Conservation (phyloP, 2,113 vertebrate genomes). For the Bujurquina vittata region DNA sequence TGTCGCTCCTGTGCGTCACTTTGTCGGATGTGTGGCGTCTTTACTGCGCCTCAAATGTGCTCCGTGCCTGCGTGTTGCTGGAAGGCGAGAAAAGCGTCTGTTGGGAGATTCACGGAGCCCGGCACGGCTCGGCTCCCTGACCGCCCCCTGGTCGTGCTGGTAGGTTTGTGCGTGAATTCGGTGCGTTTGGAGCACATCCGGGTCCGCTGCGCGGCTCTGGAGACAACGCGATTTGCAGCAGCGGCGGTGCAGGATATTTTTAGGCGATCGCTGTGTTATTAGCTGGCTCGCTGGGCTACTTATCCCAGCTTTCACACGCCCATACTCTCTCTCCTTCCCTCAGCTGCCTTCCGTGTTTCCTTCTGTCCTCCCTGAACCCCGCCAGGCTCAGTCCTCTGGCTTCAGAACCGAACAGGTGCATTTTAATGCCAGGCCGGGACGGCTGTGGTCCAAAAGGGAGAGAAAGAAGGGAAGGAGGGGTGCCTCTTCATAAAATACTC, state of each 20-base stretch:
- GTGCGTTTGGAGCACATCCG: neutral
- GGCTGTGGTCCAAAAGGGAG: neutral
- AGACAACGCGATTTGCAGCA: neutral
- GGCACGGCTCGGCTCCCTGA: too few relatives aligned
- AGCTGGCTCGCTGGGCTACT: conserved; percentile 34
- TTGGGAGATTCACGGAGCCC: neutral
- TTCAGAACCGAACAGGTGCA: conserved; percentile 57
- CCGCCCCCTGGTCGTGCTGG: too few relatives aligned
- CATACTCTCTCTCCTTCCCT: neutral
- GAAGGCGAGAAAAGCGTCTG: conserved; percentile 14
- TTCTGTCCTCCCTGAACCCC: too few relatives aligned
- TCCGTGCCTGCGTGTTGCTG: neutral
- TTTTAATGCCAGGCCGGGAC: conserved; percentile 11
- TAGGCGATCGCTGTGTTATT: conserved; percentile 52
- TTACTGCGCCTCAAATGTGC: too few relatives aligned
- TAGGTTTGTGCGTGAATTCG: neutral
- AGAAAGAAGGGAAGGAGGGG: neutral
- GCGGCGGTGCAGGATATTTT: conserved; percentile 47
- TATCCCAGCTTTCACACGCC: conserved; percentile 19
- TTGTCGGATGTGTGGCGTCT: too few relatives aligned
- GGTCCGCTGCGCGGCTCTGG: neutral
- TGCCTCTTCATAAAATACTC: neutral
- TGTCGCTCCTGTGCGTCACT: too few relatives aligned
- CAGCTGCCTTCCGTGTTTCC: too few relatives aligned
- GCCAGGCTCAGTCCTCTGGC: conserved; percentile 23